Evolutionary conservation across 2,888 invertebrate genomes (phyloP).

Genomic region (Morpho deidamia): DNA sequence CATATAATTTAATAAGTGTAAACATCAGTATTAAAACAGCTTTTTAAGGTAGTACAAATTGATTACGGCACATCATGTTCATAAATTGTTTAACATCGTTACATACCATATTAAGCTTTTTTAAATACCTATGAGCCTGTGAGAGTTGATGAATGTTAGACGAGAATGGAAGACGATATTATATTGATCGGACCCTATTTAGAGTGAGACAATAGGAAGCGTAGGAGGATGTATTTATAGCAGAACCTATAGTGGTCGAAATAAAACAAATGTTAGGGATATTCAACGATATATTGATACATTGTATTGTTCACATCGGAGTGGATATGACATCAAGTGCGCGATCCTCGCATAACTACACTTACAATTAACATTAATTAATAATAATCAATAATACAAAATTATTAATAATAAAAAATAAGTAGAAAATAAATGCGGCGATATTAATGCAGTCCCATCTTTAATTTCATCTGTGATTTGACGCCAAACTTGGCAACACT

Average conservation of each 20-base stretch:
- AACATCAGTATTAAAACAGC: no score
- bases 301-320: conserved; percentile 45
- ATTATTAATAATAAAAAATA: conserved; percentile 31
- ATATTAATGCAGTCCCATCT: conserved; percentile 30
- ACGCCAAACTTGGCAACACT: conserved; percentile 31
- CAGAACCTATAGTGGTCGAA: conserved; percentile 1
- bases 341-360: conserved; percentile 45
- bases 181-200: no score
- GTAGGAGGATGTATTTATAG: no score
- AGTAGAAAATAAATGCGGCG: conserved; percentile 48
- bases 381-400: conserved; percentile 31
- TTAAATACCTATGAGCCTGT: no score
- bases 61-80: no score
- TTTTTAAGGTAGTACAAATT: no score
- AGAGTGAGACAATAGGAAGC: no score
- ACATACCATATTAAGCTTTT: no score
- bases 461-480: conserved; percentile 46
- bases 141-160: no score
- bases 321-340: conserved; percentile 55
- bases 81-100: no score
- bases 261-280: conserved; percentile 34
- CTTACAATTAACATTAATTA: conserved; percentile 27
- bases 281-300: conserved; percentile 57
- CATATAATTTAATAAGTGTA: no score
- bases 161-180: no score